A percentile compares a stretch with the other conserved stretches of the same genome.
These are phyloP conservation scores for Bradypodion pumilum DNA, from an alignment of 2,797 vertebrate species.

Conservation along the genomic window DNA sequence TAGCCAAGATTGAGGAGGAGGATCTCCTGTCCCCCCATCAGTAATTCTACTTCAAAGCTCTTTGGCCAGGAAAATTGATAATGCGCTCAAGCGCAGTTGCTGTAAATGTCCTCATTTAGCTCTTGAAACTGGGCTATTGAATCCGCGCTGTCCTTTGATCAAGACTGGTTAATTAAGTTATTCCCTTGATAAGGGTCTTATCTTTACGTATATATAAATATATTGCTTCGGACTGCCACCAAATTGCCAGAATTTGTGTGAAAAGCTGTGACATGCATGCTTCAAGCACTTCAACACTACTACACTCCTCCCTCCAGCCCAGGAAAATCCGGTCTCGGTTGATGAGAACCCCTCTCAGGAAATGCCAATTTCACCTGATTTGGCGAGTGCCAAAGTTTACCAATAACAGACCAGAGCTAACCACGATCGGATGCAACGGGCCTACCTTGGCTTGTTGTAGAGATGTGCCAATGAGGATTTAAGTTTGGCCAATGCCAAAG, in stretches of 20 bases:
- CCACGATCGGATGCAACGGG: no score
- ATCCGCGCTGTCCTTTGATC: conserved; percentile 71
- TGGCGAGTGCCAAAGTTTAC: fast-evolving
- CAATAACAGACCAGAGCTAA: neutral
- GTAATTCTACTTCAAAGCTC: conserved; percentile 70
- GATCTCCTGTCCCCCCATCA: conserved; percentile 51
- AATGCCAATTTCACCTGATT: conserved; percentile 23
- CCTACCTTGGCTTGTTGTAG: no score
- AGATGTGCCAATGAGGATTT: no score
- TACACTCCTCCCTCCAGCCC: neutral
- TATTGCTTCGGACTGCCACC: conserved; percentile 67
- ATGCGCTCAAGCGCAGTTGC: conserved; percentile 63
- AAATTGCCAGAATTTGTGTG: conserved; percentile 38
- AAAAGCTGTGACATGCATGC: conserved; percentile 60
- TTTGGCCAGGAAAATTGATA: conserved; percentile 66
- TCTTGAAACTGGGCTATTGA: conserved; percentile 67
- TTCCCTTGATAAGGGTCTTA: conserved; percentile 71
- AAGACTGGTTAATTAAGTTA: conserved; percentile 74
- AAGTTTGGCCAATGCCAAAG: no score
- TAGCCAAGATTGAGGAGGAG: conserved; percentile 7
- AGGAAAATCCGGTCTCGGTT: conserved; percentile 9
- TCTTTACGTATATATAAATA: conserved; percentile 34
- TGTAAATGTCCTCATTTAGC: conserved; percentile 66
- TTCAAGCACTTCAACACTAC: conserved; percentile 11
- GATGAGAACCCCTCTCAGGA: conserved; percentile 15